Conservation (phyloP, 2,797 vertebrate genomes). For the Phoxinus dragarum region DNA sequence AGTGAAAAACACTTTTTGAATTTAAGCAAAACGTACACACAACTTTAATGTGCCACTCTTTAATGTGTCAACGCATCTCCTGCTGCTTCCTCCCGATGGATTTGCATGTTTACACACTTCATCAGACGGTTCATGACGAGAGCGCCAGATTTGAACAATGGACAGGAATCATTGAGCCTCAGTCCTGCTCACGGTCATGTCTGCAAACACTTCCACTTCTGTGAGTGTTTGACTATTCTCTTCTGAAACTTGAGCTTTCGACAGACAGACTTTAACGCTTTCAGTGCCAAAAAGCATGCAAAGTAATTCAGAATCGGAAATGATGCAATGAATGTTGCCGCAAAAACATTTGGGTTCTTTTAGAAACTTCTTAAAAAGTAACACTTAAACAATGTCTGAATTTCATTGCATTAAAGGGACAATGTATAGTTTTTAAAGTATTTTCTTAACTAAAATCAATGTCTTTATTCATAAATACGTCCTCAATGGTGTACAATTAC, state of each 20-base stretch:
- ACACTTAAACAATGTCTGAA: background rate
- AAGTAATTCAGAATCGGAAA: background rate
- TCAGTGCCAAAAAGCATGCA: background rate
- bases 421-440: too few relatives aligned
- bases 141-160: slow-evolving; percentile 22
- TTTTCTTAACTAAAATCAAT: too few relatives aligned
- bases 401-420: background rate
- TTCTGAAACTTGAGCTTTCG: background rate
- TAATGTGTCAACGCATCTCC: slow-evolving; percentile 52
- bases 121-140: slow-evolving; percentile 59
- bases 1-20: slow-evolving; percentile 59
- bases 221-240: background rate
- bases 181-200: background rate
- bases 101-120: slow-evolving; percentile 62
- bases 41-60: slow-evolving; percentile 54
- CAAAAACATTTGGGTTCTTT: background rate
- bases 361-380: background rate
- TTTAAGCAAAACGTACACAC: slow-evolving; percentile 59
- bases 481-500: too few relatives aligned
- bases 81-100: slow-evolving; percentile 61
- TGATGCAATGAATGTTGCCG: background rate
- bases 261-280: background rate
- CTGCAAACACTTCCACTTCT: background rate
- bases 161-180: background rate
- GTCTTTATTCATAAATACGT: too few relatives aligned